Conservation (phyloP, 2,888 invertebrate species). For the Byasa hedistus region DNA sequence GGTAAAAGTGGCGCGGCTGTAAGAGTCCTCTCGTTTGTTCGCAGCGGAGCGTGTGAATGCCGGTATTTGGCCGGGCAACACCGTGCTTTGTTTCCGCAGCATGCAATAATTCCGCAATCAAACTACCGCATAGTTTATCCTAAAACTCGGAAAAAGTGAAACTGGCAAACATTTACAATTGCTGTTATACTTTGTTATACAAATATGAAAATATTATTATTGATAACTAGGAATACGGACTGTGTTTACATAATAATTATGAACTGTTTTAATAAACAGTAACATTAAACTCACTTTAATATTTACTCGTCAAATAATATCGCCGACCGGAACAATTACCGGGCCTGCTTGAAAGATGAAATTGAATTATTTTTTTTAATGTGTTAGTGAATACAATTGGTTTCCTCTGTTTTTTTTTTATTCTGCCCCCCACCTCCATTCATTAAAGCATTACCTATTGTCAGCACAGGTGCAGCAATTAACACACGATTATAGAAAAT, state of each 20-base stretch:
- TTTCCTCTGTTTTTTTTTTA: conserved; percentile 24
- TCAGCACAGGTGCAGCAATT: conserved; percentile 32
- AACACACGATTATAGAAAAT: conserved; percentile 44
- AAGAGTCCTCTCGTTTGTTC: conserved; percentile 29
- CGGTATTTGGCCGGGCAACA: neutral
- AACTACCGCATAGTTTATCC: conserved; percentile 1
- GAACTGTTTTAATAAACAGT: too few species aligned
- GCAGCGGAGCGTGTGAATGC: conserved; percentile 15
- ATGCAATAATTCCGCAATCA: conserved; percentile 12
- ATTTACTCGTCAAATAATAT: conserved; percentile 8
- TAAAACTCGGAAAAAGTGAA: neutral
- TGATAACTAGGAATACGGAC: too few species aligned
- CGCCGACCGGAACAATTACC: conserved; percentile 20
- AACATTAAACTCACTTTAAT: neutral
- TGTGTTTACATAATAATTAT: too few species aligned
- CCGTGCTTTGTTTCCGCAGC: conserved; percentile 10
- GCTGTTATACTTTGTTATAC: neutral
- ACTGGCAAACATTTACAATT: neutral
- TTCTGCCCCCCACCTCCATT: conserved; percentile 16
- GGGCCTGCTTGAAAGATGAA: conserved; percentile 18
- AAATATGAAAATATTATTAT: too few species aligned
- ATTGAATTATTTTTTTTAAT: conserved; percentile 27
- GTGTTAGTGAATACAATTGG: conserved; percentile 32
- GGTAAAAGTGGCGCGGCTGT: conserved; percentile 36
- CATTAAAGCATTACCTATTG: conserved; percentile 30